These are phyloP conservation scores for Aradophagus sp. DNA, from an alignment of 1,140 invertebrate genomes.

Conservation along the genomic window DNA sequence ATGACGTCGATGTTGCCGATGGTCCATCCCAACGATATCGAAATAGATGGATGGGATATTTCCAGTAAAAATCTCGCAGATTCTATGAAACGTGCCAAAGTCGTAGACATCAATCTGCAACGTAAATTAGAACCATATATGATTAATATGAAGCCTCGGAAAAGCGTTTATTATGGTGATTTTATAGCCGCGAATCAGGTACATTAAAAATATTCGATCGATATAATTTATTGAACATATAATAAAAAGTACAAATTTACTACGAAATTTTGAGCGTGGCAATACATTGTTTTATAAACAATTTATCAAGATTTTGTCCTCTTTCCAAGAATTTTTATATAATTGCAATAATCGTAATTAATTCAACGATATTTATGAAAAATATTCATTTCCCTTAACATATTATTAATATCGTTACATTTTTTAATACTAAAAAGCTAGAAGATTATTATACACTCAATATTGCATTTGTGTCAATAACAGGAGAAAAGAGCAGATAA, in stretches of 20 bases:
- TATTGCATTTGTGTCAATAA: slow-evolving; percentile 1
- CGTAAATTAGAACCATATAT: slow-evolving; percentile 85
- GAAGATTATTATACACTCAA: too few species aligned
- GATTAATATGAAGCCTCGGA: slow-evolving; percentile 84
- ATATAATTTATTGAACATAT: too few species aligned
- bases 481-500: slow-evolving; percentile 85
- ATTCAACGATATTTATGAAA: too few species aligned
- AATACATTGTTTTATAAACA: too few species aligned
- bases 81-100: slow-evolving; percentile 87
- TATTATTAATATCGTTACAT: too few species aligned
- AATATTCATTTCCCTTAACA: too few species aligned
- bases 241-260: too few species aligned
- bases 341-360: too few species aligned
- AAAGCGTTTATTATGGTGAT: slow-evolving; percentile 91
- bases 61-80: slow-evolving; percentile 88
- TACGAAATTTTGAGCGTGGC: neutral
- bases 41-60: slow-evolving; percentile 97
- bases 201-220: slow-evolving; percentile 10
- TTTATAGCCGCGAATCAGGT: slow-evolving; percentile 98
- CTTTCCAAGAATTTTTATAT: too few species aligned
- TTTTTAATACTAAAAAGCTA: too few species aligned
- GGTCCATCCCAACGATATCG: slow-evolving; percentile 91
- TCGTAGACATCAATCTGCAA: slow-evolving; percentile 83
- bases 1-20: slow-evolving; percentile 90
- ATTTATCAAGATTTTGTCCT: too few species aligned